phyloP scores from a whole-genome alignment of 92 coral and sea anemone genomes.

The Parazoanthus atlanticus region DNA sequence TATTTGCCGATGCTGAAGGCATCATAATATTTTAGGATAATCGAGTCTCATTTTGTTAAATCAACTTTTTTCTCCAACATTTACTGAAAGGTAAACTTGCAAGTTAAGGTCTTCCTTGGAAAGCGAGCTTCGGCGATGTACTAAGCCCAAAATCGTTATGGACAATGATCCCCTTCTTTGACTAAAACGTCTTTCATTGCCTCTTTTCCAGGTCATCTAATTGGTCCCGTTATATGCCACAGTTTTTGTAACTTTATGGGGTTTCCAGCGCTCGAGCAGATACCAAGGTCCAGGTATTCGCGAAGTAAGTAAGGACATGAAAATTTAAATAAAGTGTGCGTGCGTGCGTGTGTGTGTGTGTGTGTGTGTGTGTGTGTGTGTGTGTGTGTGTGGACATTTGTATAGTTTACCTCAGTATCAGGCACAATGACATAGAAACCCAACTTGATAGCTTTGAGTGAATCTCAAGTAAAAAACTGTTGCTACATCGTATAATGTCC shows the following conservation, averaged over 20 bases:
- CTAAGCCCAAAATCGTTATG: not conserved
- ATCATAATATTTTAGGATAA: no score
- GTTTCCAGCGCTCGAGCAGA: conserved; percentile 84
- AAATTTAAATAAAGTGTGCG: no score
- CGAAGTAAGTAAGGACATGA: conserved; percentile 61
- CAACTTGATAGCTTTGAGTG: not conserved
- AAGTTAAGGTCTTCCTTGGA: no score
- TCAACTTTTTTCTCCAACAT: no score
- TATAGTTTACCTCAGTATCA: not conserved
- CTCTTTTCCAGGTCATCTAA: conserved; percentile 77
- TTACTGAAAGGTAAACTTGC: no score
- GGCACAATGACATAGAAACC: not conserved
- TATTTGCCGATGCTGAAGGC: no score
- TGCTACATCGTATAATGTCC: no score
- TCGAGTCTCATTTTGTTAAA: no score
- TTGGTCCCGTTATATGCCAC: conserved; percentile 96
- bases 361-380: no score
- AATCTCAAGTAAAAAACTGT: not conserved
- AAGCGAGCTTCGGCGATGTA: not conserved
- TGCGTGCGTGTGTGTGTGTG: no score
- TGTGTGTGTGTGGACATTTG: no score
- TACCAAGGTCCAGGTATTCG: conserved; percentile 82
- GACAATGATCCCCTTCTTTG: no score
- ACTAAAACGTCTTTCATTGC: not conserved
- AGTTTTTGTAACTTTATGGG: conserved; percentile 99